Evolutionary conservation across 2,113 vertebrate genomes (phyloP), one percentile per base, ranked within the genome.

Genomic region (Phaethornis superciliosus): DNA sequence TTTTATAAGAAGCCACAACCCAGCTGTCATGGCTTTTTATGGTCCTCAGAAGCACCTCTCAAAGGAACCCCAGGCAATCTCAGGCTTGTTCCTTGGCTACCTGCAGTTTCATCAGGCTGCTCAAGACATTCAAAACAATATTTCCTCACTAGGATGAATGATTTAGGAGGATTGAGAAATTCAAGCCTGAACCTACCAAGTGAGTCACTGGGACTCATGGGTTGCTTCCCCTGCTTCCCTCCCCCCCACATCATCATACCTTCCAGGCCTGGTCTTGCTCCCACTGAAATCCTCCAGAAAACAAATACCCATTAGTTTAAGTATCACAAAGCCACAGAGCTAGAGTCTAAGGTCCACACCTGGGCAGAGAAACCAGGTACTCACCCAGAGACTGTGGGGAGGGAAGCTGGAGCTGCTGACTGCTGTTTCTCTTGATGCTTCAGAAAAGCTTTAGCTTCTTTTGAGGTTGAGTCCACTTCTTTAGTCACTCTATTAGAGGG

Each of bases 391-490:
- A 96, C 96, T 4, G 97, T 97, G 0, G 98, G 96, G 33, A 93
- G 69, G 5, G 94, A 78, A 2, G 82, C 19, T 15, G 93, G 89
- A 58, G 94, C 44, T 12, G 93, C 59, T 9, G 90, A 18, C 54
- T 96, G 96, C 28, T 84, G 24, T 27, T 97, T 97, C 81, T 98
- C 97, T 21, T 98, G 98, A 70, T 97, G 98, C 93, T 98, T 98
- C 75, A 99, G 96, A 68, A 98, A 99, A 72, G 80, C 98, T 93
- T 98, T 98, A 11, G 98, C 99, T 97, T 99, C 99, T 93, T 96
- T 98, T 46, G 99, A 99, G 78, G 98, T 94, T 21, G 98, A 97
- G 22, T 98, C 98, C 14, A 99, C 99, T 95, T 99, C 99, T 96
- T 99, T 99, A 74, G 98, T 98, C 65, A 99, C 98, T 96, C 99